Base-by-base conservation (phyloP, 2,797 vertebrate genomes). In the Meda fulgida region DNA sequence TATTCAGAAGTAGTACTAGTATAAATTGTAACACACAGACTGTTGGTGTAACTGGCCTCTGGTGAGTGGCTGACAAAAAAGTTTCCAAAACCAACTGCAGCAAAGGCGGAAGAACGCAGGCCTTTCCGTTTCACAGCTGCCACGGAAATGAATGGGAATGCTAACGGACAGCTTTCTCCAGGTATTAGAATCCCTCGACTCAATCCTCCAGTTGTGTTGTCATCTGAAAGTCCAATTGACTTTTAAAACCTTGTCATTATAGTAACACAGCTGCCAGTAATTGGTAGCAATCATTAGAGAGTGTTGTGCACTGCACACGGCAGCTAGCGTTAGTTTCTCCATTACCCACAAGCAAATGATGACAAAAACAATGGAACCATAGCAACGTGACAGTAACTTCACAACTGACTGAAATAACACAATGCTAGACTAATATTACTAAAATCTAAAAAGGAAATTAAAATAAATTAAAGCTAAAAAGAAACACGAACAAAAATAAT, bases 221-320 rank as follows among this genome's bases (percentile, higher is more conserved):
- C 43, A 66, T 66, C 78, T 79, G 60, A 67, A 76, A 40, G 19
- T 67, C 11, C 81, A 83, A 65, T 14, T 78, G 55, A 73, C 29
- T 75, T 51, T 36, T 75, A 75, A 75, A 72, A 31, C 40, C 71
- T 76, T 67, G 29, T 26, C 81, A 60, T 65, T 73, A 46, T 19
- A 83, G 38, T 46, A 36, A 83, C 38, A 75, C 70, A 34, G 70
- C 71, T 60, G 69, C 53, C 26, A 43, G 26, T 63, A 72, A 79
- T 72, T 71, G 66, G 31, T 55, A 53, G 66, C 51, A 63, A 79
- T 82, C 51, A 43, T 31, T 55, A 34, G 38, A 14, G 10, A 48
- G 11, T 10, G 7, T 1, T 3, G 29, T 79, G 19, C 10, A 48
- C 7, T 46, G 40, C 10, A 34, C 7, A 65, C 10, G 1, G 55